A percentile compares a stretch with the other conserved stretches of the same genome.
These are phyloP conservation scores for Chesias legatella DNA, from an alignment of 2,888 invertebrate species.

Conservation along the genomic window DNA sequence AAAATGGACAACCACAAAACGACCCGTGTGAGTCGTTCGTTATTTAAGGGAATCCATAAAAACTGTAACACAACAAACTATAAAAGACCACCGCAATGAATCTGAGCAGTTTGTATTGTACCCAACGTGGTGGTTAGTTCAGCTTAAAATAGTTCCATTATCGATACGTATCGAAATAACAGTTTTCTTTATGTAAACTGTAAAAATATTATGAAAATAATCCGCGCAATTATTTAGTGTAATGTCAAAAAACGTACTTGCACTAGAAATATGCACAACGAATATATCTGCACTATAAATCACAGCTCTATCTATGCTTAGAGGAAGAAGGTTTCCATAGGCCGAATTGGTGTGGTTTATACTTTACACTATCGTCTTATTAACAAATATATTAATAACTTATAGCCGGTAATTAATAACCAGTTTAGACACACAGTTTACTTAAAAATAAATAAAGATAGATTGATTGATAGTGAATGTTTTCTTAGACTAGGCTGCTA, in stretches of 20 bases:
- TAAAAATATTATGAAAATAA: too few species aligned
- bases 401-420: too few species aligned
- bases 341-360: too few species aligned
- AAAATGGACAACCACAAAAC: conserved; percentile 52
- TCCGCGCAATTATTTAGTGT: too few species aligned
- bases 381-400: too few species aligned
- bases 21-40: conserved; percentile 54
- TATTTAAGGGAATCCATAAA: conserved; percentile 67
- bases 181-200: too few species aligned
- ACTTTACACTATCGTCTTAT: too few species aligned
- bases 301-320: too few species aligned
- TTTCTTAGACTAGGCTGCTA: conserved; percentile 31
- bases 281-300: too few species aligned
- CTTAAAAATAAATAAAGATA: conserved; percentile 18
- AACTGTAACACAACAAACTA: conserved; percentile 61
- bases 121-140: conserved; percentile 60
- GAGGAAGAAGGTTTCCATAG: too few species aligned
- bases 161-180: neutral
- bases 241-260: too few species aligned
- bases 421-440: too few species aligned
- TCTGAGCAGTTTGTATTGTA: conserved; percentile 42
- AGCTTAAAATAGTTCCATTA: conserved; percentile 51
- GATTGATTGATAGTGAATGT: conserved; percentile 35
- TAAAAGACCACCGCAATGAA: conserved; percentile 71
- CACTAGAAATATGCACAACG: conserved; percentile 3